A percentile compares a stretch with the other conserved stretches of the same genome.
phyloP scores from a whole-genome alignment of 2,888 invertebrate species.

The Spialia ferax region DNA sequence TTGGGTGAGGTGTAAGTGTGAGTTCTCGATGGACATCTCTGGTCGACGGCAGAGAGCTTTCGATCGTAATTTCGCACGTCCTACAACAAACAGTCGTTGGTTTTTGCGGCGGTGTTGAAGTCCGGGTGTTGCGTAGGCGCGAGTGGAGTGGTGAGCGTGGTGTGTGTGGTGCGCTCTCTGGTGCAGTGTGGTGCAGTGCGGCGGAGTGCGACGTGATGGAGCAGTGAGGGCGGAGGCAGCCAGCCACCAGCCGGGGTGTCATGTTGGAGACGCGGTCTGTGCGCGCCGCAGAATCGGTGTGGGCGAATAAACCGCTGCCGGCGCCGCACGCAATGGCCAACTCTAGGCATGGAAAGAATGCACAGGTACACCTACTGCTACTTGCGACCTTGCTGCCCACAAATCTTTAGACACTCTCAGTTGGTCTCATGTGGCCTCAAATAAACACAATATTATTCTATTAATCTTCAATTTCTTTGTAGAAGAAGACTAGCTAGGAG shows the following conservation, averaged over 20 bases:
- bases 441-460: too few species aligned
- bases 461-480: too few species aligned
- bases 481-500: too few species aligned
- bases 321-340: conserved; percentile 86
- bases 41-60: conserved; percentile 64
- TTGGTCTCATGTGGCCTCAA: too few species aligned
- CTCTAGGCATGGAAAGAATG: conserved; percentile 89
- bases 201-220: conserved; percentile 65
- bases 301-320: conserved; percentile 88
- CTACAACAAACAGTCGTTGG: conserved; percentile 67
- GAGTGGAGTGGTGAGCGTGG: conserved; percentile 45
- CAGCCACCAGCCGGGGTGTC: conserved; percentile 78
- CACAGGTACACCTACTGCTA: conserved; percentile 79
- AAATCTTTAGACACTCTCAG: not conserved
- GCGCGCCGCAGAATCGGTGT: conserved; percentile 91
- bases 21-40: conserved; percentile 58
- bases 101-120: conserved; percentile 53
- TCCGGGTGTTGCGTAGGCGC: conserved; percentile 28
- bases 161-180: conserved; percentile 45
- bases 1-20: conserved; percentile 33
- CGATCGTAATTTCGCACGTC: conserved; percentile 74
- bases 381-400: conserved; percentile 24
- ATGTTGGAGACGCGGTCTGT: conserved; percentile 92
- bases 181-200: conserved; percentile 68
- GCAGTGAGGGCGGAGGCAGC: conserved; percentile 65